Base-by-base conservation (phyloP, 1,140 invertebrate genomes). In the Cyrtorhinus lividipennis region DNA sequence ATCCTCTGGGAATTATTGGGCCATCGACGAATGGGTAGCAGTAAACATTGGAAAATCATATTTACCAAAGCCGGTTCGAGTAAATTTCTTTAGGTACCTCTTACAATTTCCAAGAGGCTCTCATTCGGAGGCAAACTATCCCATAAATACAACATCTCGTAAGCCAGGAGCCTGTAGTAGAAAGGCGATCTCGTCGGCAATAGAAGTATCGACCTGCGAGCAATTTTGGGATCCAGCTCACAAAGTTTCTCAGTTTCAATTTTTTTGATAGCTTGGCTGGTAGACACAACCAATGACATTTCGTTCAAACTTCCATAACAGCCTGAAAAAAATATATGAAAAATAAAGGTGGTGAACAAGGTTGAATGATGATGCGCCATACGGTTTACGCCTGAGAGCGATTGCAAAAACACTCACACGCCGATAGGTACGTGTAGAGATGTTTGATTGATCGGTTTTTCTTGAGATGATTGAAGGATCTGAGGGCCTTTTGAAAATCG, bases 81-180 rank as follows among this genome's bases (percentile, higher is more conserved):
- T n/a, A n/a, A n/a, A n/a, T n/a, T n/a, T n/a, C n/a, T n/a, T n/a
- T n/a, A n/a, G n/a, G n/a, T n/a, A n/a, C n/a, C n/a, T n/a, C n/a
- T n/a, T 13, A 53, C 20, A 20, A 53, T 53, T 12, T 13, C 5
- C 10, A 12, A 10, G 8, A 53, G 10, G 20, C 20, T 20, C 20
- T 53, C 48, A 8, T 12, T 10, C 8, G 48, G 18, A 5, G 83
- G 78, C 66, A 87, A 72, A 2, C 83, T 79, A 69, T 86, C 85
- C 85, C 85, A 87, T 24, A 87, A 72, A 66, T 85, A 87, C 2
- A 87, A 72, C 66, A 86, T 73, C 71, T 87, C 85, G 68, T 83
- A 81, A 26, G 81, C 75, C 13, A 85, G 73, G 30, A 87, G 70
- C 64, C 78, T 77, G 63, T 62, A 66, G 24, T 65, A 68, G 30